Percentiles rank a stretch among this genome's conserved stretches.
phyloP scores from a whole-genome alignment of 2,797 vertebrate genomes.

The Cynopterus sphinx region DNA sequence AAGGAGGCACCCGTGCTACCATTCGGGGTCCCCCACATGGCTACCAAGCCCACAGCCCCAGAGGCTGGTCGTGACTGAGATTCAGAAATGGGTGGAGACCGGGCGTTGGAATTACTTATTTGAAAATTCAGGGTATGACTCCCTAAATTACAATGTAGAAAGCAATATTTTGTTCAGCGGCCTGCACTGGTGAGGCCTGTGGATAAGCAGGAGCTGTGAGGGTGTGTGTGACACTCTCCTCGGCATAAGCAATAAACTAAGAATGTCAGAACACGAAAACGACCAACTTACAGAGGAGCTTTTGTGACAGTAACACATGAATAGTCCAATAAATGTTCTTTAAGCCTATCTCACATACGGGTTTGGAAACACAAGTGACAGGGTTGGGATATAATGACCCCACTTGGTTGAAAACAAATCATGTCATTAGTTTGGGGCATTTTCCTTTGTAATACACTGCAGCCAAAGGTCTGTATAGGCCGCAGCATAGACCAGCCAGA shows the following conservation, averaged over 20 bases:
- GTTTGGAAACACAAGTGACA: constrained; percentile 5
- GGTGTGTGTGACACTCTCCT: background rate
- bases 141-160: background rate
- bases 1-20: background rate
- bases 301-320: background rate
- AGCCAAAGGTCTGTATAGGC: background rate
- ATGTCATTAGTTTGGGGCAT: background rate
- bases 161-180: background rate
- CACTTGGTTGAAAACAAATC: background rate
- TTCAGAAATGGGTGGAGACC: background rate
- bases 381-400: background rate
- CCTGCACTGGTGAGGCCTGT: background rate
- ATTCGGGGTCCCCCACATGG: background rate
- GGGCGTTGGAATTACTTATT: background rate
- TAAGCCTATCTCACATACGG: background rate
- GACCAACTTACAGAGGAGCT: background rate
- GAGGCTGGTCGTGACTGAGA: background rate
- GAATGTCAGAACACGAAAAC: background rate
- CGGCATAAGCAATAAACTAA: background rate
- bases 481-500: background rate
- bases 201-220: background rate
- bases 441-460: background rate
- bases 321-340: background rate
- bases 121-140: background rate
- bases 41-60: background rate